A percentile compares a stretch with the other conserved stretches of the same genome.
Conservation (phyloP, 2,797 vertebrate genomes). For the Paramormyrops hopkinsi region DNA sequence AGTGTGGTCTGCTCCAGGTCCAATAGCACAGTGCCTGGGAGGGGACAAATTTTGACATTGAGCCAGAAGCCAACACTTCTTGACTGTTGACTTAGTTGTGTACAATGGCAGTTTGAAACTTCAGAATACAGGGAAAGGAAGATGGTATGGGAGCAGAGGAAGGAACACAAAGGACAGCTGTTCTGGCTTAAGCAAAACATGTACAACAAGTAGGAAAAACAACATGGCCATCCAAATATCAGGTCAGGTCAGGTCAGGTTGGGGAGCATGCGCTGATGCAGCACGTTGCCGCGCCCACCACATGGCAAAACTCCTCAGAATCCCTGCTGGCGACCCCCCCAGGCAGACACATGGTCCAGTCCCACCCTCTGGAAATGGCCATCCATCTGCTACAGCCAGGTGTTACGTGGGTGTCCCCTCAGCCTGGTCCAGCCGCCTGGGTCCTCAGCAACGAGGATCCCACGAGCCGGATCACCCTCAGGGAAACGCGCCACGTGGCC, state of each 20-base stretch:
- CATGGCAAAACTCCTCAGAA: neutral
- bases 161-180: neutral
- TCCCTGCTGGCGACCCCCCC: neutral
- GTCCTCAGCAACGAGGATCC: neutral
- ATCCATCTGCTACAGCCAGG: neutral
- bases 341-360: neutral
- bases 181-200: neutral
- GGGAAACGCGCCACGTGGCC: neutral
- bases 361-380: neutral
- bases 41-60: neutral
- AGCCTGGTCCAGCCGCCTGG: neutral
- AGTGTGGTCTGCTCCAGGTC: slow-evolving; percentile 93
- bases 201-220: neutral
- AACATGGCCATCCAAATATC: neutral
- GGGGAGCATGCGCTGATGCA: neutral
- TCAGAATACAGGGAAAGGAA: neutral
- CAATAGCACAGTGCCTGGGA: slow-evolving; percentile 80
- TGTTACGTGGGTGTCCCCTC: neutral
- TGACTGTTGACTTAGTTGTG: neutral
- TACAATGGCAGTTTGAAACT: neutral
- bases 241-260: neutral
- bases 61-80: neutral
- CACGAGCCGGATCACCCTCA: neutral
- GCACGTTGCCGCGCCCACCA: neutral
- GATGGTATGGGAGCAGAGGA: neutral